Conservation (phyloP, 1,140 invertebrate species). For the Hesperophylax magnus region DNA sequence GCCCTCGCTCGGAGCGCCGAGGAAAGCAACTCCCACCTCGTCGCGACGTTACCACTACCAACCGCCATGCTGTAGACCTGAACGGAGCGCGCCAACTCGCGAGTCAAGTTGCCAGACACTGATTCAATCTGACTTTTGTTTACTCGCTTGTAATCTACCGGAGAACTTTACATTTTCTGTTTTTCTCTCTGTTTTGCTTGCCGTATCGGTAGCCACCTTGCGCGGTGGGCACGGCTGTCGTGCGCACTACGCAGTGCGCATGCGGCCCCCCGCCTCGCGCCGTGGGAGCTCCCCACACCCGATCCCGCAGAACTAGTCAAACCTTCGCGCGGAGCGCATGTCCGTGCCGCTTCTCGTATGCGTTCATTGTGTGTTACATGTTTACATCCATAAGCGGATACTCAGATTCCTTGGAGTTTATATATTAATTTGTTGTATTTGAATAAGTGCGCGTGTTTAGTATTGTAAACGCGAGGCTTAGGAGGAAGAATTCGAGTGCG, state of each 20-base stretch:
- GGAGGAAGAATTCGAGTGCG: slow-evolving; percentile 41
- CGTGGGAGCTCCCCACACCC: slow-evolving; percentile 25
- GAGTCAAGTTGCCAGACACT: neutral
- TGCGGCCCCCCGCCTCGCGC: slow-evolving; percentile 28
- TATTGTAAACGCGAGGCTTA: neutral
- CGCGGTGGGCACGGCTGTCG: neutral
- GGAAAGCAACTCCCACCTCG: slow-evolving; percentile 11
- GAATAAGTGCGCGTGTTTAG: neutral
- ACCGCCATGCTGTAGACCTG: slow-evolving; percentile 27
- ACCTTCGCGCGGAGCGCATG: slow-evolving; percentile 23
- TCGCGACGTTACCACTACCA: slow-evolving; percentile 8
- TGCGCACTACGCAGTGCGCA: slow-evolving; percentile 11
- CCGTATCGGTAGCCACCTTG: neutral
- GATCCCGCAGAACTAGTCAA: slow-evolving; percentile 21
- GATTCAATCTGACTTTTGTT: neutral
- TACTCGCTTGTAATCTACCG: neutral
- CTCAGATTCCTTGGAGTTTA: neutral
- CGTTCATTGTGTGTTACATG: slow-evolving; percentile 40
- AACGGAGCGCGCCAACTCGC: neutral
- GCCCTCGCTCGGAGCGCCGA: neutral
- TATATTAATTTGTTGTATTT: slow-evolving; percentile 12
- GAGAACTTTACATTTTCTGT: neutral
- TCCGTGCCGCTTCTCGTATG: slow-evolving; percentile 10
- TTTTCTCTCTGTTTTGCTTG: neutral
- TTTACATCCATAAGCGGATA: slow-evolving; percentile 29